Conservation (phyloP, 2,113 vertebrate genomes). For the Urocolius indicus region DNA sequence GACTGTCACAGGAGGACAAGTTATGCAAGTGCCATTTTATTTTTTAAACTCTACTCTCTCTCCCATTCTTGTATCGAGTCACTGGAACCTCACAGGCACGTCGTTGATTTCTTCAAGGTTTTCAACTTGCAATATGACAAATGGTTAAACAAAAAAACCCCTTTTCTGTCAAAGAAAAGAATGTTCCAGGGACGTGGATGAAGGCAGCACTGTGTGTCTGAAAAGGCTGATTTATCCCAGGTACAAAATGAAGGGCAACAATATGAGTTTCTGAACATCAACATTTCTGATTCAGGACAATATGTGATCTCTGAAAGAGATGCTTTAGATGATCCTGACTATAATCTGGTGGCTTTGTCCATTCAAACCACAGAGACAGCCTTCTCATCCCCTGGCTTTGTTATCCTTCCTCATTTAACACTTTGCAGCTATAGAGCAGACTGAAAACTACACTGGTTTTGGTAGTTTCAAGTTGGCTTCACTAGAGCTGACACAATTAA, state of each 20-base stretch:
- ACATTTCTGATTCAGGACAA: not conserved
- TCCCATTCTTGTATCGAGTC: not conserved
- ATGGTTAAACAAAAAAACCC: not conserved
- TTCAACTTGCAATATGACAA: not conserved
- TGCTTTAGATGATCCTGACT: not conserved
- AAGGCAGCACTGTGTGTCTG: not conserved
- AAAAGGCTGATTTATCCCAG: not conserved
- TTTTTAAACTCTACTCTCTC: not conserved
- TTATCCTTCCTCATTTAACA: not conserved
- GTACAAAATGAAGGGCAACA: not conserved
- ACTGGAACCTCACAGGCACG: not conserved
- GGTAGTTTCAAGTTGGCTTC: not conserved
- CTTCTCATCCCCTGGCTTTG: not conserved
- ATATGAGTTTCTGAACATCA: not conserved
- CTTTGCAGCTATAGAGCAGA: not conserved
- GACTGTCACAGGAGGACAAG: not conserved
- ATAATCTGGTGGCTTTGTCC: not conserved
- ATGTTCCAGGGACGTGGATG: not conserved
- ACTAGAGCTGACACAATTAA: not conserved
- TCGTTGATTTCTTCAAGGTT: not conserved
- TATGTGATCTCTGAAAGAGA: not conserved
- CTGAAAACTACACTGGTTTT: not conserved
- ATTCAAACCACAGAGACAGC: not conserved
- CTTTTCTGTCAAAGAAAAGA: not conserved
- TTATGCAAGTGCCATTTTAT: not conserved